Percentiles rank a stretch among this genome's conserved stretches.
phyloP scores from a whole-genome alignment of 2,113 vertebrate species.

The Nansenia antarctica region DNA sequence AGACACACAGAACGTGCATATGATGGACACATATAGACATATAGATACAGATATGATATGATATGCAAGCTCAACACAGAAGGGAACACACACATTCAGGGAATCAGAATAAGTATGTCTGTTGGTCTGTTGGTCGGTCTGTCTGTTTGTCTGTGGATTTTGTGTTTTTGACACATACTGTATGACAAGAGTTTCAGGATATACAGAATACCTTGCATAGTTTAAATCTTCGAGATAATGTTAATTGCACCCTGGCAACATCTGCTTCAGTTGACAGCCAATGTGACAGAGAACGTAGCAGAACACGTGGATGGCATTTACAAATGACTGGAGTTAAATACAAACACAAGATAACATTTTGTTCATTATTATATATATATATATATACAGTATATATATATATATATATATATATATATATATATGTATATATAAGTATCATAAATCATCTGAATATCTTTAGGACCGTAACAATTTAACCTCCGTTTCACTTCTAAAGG shows the following conservation, averaged over 20 bases:
- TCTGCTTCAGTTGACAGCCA: not conserved
- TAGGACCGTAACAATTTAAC: not conserved
- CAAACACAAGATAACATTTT: not conserved
- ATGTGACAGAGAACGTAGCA: constrained; percentile 1
- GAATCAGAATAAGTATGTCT: constrained; percentile 12
- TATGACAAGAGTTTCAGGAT: constrained; percentile 36
- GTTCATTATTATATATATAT: not conserved
- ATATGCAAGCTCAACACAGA: not conserved
- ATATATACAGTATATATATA: too few species aligned
- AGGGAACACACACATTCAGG: constrained; percentile 28
- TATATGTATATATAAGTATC: not conserved
- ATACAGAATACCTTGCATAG: not conserved
- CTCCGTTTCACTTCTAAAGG: not conserved
- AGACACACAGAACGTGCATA: not conserved
- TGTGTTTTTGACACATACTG: constrained; percentile 26
- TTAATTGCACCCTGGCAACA: constrained; percentile 16
- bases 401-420: too few species aligned
- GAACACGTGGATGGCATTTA: not conserved
- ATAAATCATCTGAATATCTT: not conserved
- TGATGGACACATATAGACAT: constrained; percentile 23
- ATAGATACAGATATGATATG: constrained; percentile 6
- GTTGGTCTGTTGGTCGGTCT: constrained; percentile 29
- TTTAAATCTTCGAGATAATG: constrained; percentile 13
- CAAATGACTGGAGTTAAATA: not conserved
- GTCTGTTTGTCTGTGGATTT: constrained; percentile 15